Base-by-base conservation (phyloP, 2,888 invertebrate species). In the Pseudoips prasinana region DNA sequence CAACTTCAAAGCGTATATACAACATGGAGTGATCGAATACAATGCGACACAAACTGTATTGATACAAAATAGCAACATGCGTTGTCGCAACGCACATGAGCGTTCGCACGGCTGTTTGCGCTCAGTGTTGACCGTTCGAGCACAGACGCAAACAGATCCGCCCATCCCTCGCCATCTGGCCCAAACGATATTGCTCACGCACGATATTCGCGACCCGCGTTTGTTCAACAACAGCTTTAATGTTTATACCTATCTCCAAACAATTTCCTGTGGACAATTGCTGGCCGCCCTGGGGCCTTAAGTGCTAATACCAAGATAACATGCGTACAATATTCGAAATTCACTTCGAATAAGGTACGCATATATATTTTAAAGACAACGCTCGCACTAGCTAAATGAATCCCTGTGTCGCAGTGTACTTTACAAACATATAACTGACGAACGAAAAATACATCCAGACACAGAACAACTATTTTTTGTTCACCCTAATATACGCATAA, bases 51-150 rank as follows among this genome's bases (percentile, higher is more conserved):
- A 53, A 51, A 39, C 50, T 55, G 55, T 64, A 63, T 69, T 65
- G 54, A 53, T 65, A 61, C 58, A 60, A 60, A 69, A 60, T 58
- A 65, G 64, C 67, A 62, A 58, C 62, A 60, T 59, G 57, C 60
- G 51, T 51, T 14, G 52, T 39, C 53, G 47, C 45, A 44, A 47
- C 42, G 47, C 75, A 77, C 68, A 69, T 73, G 75, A 71, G 50
- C 50, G 54, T 71, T 76, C 73, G 64, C 78, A 79, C 72, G 76
- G 68, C 49, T 79, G 72, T 80, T 79, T 79, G 65, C 64, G 40
- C 56, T 32, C 62, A 57, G 53, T 81, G 76, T 80, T 80, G 81
- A 80, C 78, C 60, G 64, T 68, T 53, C 64, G 58, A 67, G 58
- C 47, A 46, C 58, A 62, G 64, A 54, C 63, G 62, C 72, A 74